Conservation (phyloP, 2,113 vertebrate species). For the Crocuta crocuta region DNA sequence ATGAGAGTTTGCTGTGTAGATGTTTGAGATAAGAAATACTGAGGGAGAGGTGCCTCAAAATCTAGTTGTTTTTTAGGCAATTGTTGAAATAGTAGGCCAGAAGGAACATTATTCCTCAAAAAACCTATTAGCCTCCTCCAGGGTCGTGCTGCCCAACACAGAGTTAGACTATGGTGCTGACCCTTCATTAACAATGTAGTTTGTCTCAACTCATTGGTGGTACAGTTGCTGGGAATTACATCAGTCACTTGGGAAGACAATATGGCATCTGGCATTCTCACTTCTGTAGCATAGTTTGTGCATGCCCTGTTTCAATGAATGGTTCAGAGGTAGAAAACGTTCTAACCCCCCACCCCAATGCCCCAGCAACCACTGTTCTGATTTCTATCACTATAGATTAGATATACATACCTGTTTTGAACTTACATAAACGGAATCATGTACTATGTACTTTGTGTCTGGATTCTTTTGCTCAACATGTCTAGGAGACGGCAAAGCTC, state of each 20-base stretch:
- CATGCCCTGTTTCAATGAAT: background rate
- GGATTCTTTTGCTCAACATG: background rate
- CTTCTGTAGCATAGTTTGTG: background rate
- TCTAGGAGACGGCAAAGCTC: background rate
- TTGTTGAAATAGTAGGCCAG: background rate
- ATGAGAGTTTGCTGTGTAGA: background rate
- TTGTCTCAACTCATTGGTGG: background rate
- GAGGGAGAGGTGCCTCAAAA: background rate
- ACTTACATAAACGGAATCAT: background rate
- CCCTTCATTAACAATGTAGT: background rate
- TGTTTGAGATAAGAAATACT: background rate
- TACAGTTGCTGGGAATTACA: background rate
- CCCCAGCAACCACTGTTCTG: background rate
- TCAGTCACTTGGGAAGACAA: background rate
- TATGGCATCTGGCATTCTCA: background rate
- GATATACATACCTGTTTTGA: background rate
- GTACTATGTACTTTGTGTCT: background rate
- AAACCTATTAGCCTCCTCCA: background rate
- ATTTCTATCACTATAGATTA: background rate
- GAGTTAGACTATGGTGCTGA: background rate
- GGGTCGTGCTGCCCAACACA: background rate
- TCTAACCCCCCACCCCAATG: background rate
- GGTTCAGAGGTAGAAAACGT: background rate
- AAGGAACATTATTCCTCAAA: background rate
- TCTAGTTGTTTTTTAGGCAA: background rate